Base-by-base conservation (phyloP, 2,113 vertebrate genomes). In the Henicopernis longicauda region DNA sequence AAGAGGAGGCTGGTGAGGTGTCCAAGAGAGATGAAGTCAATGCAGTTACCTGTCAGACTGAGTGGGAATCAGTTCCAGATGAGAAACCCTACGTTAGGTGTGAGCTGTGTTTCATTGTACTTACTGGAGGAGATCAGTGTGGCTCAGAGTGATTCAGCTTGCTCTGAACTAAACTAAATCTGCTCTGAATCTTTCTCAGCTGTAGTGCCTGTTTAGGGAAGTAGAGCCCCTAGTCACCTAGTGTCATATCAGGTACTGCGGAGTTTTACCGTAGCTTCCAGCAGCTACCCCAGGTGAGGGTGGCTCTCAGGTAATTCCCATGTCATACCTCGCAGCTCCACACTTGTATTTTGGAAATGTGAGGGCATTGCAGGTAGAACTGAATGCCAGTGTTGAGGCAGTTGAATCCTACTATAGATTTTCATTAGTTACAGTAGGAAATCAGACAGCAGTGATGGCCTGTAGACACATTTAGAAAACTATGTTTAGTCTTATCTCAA, bases 311-410 rank as follows among this genome's bases (percentile, higher is more conserved):
- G 21, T 77, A 44, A 26, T 63, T 47, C 16, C 44, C 14, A 3
- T 7, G 1, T 59, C 34, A 5, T 26, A 34, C 45, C 26, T 59
- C 36, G 32, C 42, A 47, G 80, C 38, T 86, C 26, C 9, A n/a
- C 0, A 2, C 26, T 69, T 1, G 0, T 23, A 22, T 55, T 74
- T 74, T 77, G 59, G 44, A 59, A 93, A 17, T 2, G 1, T 38
- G 40, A 44, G 38, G 40, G 54, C 19, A 34, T 3, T 94, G 44
- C 62, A 69, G 23, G 23, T 81, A 50, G 52, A 50, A 59, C 52
- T 65, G 34, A 59, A 52, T 38, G 34, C 26, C 40, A 8, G 8
- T 38, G 13, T 82, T 54, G 57, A 82, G 57, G 42, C 22, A 45
- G 17, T 29, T 90, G 38, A 67, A 59, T 77, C 38, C 57, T 78